A percentile compares a stretch with the other conserved stretches of the same genome.
Evolutionary conservation across 2,113 vertebrate species (phyloP).

Genomic region (Bubalus kerabau): DNA sequence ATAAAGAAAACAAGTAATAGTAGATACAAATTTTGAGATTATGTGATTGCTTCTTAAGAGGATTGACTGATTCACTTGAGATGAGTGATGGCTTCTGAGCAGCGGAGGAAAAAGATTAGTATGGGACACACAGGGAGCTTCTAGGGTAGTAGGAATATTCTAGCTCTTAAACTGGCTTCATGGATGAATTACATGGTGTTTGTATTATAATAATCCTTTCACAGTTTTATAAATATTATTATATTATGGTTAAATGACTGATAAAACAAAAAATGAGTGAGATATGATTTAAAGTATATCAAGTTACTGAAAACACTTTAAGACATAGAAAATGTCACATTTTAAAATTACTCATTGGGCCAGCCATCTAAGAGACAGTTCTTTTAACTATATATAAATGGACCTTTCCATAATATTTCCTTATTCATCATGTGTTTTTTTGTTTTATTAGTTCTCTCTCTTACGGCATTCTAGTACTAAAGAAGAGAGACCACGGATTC

Average conservation of each 20-base stretch:
- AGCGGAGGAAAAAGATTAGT: background rate
- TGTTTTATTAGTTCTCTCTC: constrained; percentile 77
- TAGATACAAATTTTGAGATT: background rate
- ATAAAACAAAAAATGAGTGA: constrained; percentile 6
- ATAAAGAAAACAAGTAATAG: background rate
- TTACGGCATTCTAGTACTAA: constrained; percentile 80
- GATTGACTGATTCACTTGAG: background rate
- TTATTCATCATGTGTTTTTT: constrained; percentile 30
- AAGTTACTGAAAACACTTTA: constrained; percentile 16
- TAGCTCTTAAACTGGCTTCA: background rate
- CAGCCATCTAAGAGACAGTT: background rate
- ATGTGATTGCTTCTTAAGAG: background rate
- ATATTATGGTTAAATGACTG: background rate
- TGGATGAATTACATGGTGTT: background rate
- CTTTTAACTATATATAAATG: background rate
- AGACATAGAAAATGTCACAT: background rate
- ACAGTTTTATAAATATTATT: background rate
- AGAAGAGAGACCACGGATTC: constrained; percentile 78
- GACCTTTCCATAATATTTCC: background rate
- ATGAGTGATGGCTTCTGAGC: background rate
- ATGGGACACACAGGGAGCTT: background rate
- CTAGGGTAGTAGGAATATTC: background rate
- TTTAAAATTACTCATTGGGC: background rate
- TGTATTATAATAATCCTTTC: background rate
- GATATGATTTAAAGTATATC: background rate